Base-by-base conservation (phyloP, 2,113 vertebrate genomes). In the Forbesichthys agassizii region DNA sequence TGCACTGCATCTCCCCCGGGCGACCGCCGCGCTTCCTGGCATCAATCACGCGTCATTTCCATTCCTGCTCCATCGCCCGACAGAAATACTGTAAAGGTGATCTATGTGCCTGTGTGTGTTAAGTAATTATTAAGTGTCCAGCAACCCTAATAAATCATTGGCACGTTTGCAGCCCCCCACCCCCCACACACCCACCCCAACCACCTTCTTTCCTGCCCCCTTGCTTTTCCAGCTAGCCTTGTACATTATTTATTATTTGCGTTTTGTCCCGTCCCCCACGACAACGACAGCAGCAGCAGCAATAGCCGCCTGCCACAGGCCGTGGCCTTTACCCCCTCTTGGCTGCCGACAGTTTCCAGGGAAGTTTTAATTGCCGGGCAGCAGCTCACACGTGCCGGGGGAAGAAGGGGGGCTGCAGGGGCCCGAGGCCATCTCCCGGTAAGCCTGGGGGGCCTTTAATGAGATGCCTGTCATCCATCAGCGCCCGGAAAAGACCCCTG, bases 41-140 rank as follows among this genome's bases (percentile, higher is more conserved):
- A 93, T 93, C 91, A 92, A 92, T 93, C 91, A 92, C 79, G 68
- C 73, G 84, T 92, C 92, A 92, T 91, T 93, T 91, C 86, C 89
- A 91, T 92, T 90, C 90, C 88, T 77, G 74, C 52, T 27, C 80
- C 63, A 62, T 85, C 59, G 85, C 82, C 84, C 87, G 90, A 92
- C 90, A 93, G 89, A 89, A 93, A 92, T 92, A 92, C 91, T 89
- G 91, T 93, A 91, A 88, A 85, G 84, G 85, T 93, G 91, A 92
- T 93, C 77, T 90, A 91, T 91, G 91, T 75, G 61, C 87, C 69
- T 73, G 84, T 87, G 88, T 88, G 88, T 86, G 88, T 87, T 91
- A 91, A 93, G 89, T 92, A 92, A 93, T 92, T 92, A 93, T 92
- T 92, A 90, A 92, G 89, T 88, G 87, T 92, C 89, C 82, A 55